Base-by-base conservation (phyloP, 2,888 invertebrate species). In the Callinectes sapidus region DNA sequence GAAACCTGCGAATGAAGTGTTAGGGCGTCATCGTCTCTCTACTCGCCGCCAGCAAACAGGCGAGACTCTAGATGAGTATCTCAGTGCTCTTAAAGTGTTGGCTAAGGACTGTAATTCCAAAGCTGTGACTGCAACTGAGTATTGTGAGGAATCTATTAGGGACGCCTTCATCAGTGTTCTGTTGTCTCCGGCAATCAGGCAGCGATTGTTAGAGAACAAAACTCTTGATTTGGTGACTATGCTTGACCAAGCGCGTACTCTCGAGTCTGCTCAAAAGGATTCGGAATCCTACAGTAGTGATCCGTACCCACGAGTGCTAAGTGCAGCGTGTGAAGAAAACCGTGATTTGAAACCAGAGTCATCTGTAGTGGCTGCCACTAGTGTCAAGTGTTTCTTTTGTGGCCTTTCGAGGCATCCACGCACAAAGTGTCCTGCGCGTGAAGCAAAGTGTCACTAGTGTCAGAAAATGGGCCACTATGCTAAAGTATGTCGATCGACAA, bases 121-220 rank as follows among this genome's bases (percentile, higher is more conserved):
- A 42, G 28, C 88, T 13, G 89, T 93, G 13, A 91, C 89, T 23
- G 89, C 91, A 10, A 48, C n/a, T 48, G 42, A 90, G 35, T 42
- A 92, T 54, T 86, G 55, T 32, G 89, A 91, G 39, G 93, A 93
- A 39, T 91, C 28, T 18, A 91, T 93, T 54, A 81, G 89, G 86
- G 91, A 91, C 35, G 91, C 93, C 0, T 93, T 93, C 61, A 91
- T 93, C 23, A 91, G 85, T 89, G 93, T 86, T 5, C 85, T 91
- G 61, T 55, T 71, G 18, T 91, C 89, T 32, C n/a, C 54, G 54
- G 28, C 35, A 6, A 91, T 92, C 28, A 18, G 91, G 13, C 92
- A 91, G 55, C n/a, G 92, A 0, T 81, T 92, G 18, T 77, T 92
- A 13, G 90, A 92, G 48, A 90, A 92, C 48, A 90, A 92, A 71